phyloP scores from a whole-genome alignment of 2,797 vertebrate species.

The Dendrocincla fuliginosa region DNA sequence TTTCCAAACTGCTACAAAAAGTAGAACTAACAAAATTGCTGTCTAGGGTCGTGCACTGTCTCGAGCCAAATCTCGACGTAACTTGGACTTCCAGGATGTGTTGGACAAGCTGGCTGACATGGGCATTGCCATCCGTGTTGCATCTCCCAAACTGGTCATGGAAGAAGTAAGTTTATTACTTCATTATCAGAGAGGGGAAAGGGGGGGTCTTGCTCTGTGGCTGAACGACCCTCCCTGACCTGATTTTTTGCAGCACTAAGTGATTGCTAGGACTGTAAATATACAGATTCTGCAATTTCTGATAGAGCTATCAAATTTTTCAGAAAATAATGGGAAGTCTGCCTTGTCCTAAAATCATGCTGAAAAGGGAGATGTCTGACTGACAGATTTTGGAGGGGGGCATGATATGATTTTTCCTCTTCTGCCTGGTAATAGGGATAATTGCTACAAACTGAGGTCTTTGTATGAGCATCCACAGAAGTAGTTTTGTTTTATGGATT shows the following conservation, averaged over 20 bases:
- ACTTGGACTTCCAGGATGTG: slow-evolving; percentile 98
- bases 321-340: background rate
- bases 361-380: background rate
- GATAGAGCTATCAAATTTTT: background rate
- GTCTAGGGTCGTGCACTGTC: slow-evolving; percentile 92
- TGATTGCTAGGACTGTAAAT: background rate
- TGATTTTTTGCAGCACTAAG: background rate
- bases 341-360: background rate
- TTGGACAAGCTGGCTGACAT: slow-evolving; percentile 94
- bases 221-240: background rate
- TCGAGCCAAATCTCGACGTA: slow-evolving; percentile 94
- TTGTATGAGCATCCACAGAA: background rate
- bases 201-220: background rate
- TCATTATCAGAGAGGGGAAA: background rate
- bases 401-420: background rate
- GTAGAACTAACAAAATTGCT: background rate
- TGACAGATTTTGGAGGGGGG: background rate
- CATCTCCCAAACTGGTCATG: slow-evolving; percentile 98
- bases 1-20: background rate
- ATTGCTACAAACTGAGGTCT: background rate
- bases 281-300: background rate
- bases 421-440: background rate
- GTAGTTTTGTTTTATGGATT: background rate
- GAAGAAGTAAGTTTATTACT: slow-evolving; percentile 86
- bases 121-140: slow-evolving; percentile 97